Conservation (phyloP, 1,140 invertebrate species). For the Lepeophtheirus salmonis region DNA sequence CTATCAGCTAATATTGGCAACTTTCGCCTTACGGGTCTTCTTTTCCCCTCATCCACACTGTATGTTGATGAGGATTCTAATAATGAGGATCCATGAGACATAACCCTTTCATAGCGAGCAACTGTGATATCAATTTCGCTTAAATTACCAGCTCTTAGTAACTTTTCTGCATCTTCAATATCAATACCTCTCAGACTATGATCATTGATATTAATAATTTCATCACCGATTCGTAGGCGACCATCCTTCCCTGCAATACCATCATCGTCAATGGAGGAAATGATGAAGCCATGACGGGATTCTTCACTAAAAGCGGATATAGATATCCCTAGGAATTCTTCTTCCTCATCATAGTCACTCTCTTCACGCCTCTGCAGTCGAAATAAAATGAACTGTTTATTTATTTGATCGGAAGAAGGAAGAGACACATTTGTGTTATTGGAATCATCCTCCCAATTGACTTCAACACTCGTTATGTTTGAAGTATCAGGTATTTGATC, state of each 20-base stretch:
- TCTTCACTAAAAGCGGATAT: not conserved
- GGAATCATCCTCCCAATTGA: not conserved
- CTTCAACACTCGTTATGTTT: not conserved
- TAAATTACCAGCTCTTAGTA: conserved; percentile 38
- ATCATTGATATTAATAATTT: conserved; percentile 67
- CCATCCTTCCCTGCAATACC: conserved; percentile 42
- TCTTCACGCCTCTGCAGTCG: not conserved
- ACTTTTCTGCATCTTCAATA: conserved; percentile 49
- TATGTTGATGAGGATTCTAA: not conserved
- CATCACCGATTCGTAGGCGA: conserved; percentile 53
- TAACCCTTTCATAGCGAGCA: conserved; percentile 14
- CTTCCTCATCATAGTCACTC: too few relatives aligned
- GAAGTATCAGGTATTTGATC: conserved; percentile 1
- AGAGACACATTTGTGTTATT: not conserved
- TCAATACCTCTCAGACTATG: conserved; percentile 50
- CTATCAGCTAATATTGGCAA: not conserved
- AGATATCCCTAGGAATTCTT: not conserved
- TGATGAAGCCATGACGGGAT: not conserved
- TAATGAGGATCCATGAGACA: not conserved
- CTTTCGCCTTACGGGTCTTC: not conserved
- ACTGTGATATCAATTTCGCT: conserved; percentile 54
- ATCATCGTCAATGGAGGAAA: not conserved
- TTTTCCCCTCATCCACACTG: not conserved
- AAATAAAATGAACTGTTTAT: not conserved
- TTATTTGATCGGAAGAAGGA: not conserved